phyloP scores from a whole-genome alignment of 2,888 invertebrate genomes.

The Myopa testacea region DNA sequence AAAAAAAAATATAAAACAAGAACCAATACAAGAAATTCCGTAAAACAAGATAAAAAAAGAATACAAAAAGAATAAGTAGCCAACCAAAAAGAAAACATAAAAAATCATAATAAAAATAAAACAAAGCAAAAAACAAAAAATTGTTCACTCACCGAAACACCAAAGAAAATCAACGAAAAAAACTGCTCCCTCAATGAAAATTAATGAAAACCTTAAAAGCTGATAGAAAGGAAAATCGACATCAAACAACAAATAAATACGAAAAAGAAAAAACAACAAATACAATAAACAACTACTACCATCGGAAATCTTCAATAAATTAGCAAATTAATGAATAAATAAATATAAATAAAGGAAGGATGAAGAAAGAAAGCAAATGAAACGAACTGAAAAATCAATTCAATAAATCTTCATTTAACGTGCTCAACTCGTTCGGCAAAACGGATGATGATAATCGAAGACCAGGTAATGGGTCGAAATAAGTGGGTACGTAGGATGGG shows the following conservation, averaged over 20 bases:
- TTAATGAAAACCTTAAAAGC: background rate
- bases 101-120: too few species aligned
- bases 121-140: background rate
- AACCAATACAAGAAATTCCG: background rate
- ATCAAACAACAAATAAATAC: background rate
- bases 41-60: background rate
- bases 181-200: background rate
- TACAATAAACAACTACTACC: background rate
- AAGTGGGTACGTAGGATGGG: background rate
- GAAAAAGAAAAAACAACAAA: background rate
- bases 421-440: background rate
- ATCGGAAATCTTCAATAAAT: conserved; percentile 22
- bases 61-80: background rate
- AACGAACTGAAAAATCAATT: conserved; percentile 26
- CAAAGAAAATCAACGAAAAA: background rate
- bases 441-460: background rate
- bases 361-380: background rate
- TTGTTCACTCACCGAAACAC: background rate
- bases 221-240: background rate
- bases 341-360: background rate
- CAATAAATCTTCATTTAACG: conserved; percentile 31
- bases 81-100: too few species aligned
- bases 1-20: background rate
- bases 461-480: conserved; percentile 4
- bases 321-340: conserved; percentile 24